phyloP scores from a whole-genome alignment of 92 coral and sea anemone genomes.

The Epizoanthus fatuus region DNA sequence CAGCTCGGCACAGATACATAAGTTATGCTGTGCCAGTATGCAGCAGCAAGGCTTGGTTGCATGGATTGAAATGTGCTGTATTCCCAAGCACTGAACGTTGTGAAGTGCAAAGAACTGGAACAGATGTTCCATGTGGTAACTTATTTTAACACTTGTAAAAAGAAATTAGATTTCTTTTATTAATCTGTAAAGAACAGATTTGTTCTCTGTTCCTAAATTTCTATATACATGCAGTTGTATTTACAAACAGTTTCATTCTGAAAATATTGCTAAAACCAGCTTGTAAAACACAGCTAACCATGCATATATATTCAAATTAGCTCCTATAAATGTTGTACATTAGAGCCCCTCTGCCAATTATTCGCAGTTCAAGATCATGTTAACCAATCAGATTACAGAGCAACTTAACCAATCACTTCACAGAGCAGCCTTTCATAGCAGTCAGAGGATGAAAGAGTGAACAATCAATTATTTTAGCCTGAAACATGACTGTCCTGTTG shows the following conservation, averaged over 20 bases:
- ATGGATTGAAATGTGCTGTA: conserved; percentile 2
- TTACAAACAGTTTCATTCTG: background rate
- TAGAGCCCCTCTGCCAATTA: too few relatives aligned
- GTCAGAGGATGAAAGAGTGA: too few relatives aligned
- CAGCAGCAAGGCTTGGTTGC: background rate
- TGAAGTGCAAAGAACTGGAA: conserved; percentile 29
- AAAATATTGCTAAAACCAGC: too few relatives aligned
- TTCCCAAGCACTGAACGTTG: conserved; percentile 9
- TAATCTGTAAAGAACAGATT: conserved; percentile 11
- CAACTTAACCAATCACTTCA: too few relatives aligned
- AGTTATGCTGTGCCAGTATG: background rate
- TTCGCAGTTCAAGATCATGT: too few relatives aligned
- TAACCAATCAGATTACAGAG: too few relatives aligned
- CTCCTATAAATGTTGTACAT: too few relatives aligned
- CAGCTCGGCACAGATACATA: background rate
- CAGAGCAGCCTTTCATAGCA: too few relatives aligned
- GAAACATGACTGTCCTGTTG: too few relatives aligned
- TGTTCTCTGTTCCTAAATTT: conserved; percentile 12
- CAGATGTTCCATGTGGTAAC: conserved; percentile 23
- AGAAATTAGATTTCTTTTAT: conserved; percentile 21
- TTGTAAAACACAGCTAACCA: too few relatives aligned
- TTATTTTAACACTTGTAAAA: conserved; percentile 42
- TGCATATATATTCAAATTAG: too few relatives aligned
- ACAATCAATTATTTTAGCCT: too few relatives aligned
- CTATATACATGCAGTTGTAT: conserved; percentile 23